Conservation (phyloP, 2,113 vertebrate species). For the Upupa epops region DNA sequence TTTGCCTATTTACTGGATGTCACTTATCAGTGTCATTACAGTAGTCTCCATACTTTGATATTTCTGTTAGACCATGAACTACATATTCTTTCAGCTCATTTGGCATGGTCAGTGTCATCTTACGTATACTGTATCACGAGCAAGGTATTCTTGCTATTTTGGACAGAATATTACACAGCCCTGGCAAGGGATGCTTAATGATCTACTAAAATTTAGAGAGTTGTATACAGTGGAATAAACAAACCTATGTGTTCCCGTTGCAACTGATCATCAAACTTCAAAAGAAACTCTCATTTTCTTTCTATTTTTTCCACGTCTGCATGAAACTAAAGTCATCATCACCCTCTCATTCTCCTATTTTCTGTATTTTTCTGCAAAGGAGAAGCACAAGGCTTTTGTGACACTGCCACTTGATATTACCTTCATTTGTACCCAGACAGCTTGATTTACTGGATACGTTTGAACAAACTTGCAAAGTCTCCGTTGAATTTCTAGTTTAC, state of each 20-base stretch:
- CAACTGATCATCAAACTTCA: not conserved
- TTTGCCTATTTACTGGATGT: not conserved
- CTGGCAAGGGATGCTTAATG: not conserved
- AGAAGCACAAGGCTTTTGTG: not conserved
- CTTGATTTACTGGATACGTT: constrained; percentile 23
- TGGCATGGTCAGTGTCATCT: not conserved
- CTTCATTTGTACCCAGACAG: not conserved
- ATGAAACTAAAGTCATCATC: not conserved
- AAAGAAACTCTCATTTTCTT: not conserved
- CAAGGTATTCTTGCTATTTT: not conserved
- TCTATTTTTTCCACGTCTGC: not conserved
- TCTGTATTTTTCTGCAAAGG: not conserved
- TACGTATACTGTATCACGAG: rapidly evolving
- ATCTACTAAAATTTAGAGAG: not conserved
- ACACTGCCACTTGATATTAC: not conserved
- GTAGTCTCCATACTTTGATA: not conserved
- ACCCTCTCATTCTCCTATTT: not conserved
- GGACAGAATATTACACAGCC: not conserved
- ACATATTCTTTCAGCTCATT: not conserved
- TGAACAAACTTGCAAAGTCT: constrained; percentile 45
- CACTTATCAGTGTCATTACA: not conserved
- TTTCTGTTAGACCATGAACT: not conserved
- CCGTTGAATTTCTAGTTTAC: constrained; percentile 53
- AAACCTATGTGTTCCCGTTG: not conserved
- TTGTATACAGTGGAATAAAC: not conserved